phyloP scores from a whole-genome alignment of 2,888 invertebrate species.

The Patella pellucida region DNA sequence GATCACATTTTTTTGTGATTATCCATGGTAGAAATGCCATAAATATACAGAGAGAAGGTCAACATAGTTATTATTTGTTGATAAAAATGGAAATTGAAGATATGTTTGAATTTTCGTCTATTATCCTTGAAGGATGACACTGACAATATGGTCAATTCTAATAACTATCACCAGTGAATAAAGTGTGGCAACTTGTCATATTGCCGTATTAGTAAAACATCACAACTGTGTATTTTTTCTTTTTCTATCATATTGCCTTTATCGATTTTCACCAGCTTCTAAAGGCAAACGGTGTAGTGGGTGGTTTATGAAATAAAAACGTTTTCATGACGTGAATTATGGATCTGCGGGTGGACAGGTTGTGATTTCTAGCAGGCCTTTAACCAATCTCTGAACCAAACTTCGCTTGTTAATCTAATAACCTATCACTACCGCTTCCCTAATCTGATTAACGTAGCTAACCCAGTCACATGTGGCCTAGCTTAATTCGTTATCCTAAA shows the following conservation, averaged over 20 bases:
- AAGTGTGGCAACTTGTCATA: no score
- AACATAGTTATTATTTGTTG: not conserved
- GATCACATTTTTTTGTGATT: no score
- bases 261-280: slow-evolving; percentile 5
- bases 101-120: not conserved
- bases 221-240: not conserved
- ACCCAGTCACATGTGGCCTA: slow-evolving; percentile 6
- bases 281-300: not conserved
- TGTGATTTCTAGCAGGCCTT: slow-evolving; percentile 4
- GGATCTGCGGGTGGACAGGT: not conserved
- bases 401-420: not conserved
- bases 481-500: not conserved
- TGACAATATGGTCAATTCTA: slow-evolving; percentile 4
- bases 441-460: slow-evolving; percentile 5
- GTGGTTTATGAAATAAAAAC: slow-evolving; percentile 11
- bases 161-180: not conserved
- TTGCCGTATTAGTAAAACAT: no score
- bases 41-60: no score
- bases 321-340: slow-evolving; percentile 5
- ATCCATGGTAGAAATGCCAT: no score
- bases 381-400: slow-evolving; percentile 2
- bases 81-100: slow-evolving; percentile 5
- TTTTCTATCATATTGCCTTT: not conserved
- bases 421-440: not conserved
- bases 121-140: not conserved